phyloP scores from a whole-genome alignment of 1,140 invertebrate species.

The Neodiprion lecontei region DNA sequence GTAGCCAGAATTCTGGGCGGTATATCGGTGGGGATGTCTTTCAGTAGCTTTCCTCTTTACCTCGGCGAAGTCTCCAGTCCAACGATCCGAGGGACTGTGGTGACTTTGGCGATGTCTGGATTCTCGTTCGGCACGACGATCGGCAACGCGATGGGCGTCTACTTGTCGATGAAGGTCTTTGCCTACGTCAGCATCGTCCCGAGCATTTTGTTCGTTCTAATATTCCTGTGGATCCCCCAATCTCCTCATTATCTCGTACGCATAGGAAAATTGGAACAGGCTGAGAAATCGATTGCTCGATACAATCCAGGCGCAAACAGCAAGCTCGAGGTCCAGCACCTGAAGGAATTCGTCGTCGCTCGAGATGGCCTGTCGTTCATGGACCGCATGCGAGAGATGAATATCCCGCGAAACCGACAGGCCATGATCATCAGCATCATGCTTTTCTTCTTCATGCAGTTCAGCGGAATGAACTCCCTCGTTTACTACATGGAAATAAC shows the following conservation, averaged over 20 bases:
- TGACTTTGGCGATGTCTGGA: slow-evolving; percentile 61
- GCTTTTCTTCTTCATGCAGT: slow-evolving; percentile 77
- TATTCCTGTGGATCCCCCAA: slow-evolving; percentile 74
- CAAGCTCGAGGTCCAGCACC: slow-evolving; percentile 32
- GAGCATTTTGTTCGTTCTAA: slow-evolving; percentile 65
- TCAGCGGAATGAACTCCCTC: slow-evolving; percentile 78
- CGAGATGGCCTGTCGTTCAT: slow-evolving; percentile 17
- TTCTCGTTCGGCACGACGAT: slow-evolving; percentile 69
- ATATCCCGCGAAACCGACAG: slow-evolving; percentile 60
- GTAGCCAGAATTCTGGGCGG: slow-evolving; percentile 65
- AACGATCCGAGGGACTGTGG: slow-evolving; percentile 71
- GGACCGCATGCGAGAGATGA: slow-evolving; percentile 29
- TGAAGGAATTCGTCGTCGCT: slow-evolving; percentile 37
- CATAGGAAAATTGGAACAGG: slow-evolving; percentile 65
- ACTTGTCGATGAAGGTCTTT: slow-evolving; percentile 64
- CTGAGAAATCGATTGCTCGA: slow-evolving; percentile 52
- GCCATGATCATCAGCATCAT: slow-evolving; percentile 69
- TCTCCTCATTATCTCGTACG: slow-evolving; percentile 75
- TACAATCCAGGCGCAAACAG: slow-evolving; percentile 41
- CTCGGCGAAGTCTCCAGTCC: slow-evolving; percentile 70
- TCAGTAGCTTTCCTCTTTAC: slow-evolving; percentile 70
- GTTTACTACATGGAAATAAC: slow-evolving; percentile 79
- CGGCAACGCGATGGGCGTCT: slow-evolving; percentile 71
- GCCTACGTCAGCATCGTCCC: slow-evolving; percentile 66
- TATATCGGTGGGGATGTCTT: slow-evolving; percentile 69